A percentile compares a stretch with the other conserved stretches of the same genome.
These are phyloP conservation scores for Diplodus puntazzo DNA, from an alignment of 2,797 vertebrate genomes.

Conservation along the genomic window DNA sequence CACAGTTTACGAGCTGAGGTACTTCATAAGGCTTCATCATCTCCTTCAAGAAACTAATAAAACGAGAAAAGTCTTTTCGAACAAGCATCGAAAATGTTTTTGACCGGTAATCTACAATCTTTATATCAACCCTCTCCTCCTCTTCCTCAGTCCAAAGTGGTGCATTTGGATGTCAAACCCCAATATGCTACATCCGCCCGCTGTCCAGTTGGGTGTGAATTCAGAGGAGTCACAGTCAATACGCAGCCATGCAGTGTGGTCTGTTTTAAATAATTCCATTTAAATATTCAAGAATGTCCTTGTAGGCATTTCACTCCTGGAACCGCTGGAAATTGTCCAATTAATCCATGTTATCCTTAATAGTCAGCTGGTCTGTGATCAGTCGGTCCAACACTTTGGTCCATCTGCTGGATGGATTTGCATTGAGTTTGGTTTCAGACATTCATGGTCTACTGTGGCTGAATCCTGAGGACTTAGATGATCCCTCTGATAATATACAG, in stretches of 20 bases:
- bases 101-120: slow-evolving; percentile 27
- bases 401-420: slow-evolving; percentile 1
- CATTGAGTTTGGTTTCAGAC: neutral
- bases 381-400: slow-evolving; percentile 3
- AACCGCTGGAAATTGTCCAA: slow-evolving; percentile 4
- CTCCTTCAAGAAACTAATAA: slow-evolving; percentile 36
- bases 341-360: slow-evolving; percentile 8
- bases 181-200: neutral
- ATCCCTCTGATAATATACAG: neutral
- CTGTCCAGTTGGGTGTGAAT: slow-evolving; percentile 2
- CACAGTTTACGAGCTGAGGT: slow-evolving; percentile 72
- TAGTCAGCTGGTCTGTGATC: neutral
- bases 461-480: slow-evolving; percentile 19
- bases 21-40: slow-evolving; percentile 54
- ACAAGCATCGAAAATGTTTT: slow-evolving; percentile 37
- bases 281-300: slow-evolving; percentile 40
- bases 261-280: slow-evolving; percentile 43
- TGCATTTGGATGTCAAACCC: slow-evolving; percentile 6
- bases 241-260: slow-evolving; percentile 16
- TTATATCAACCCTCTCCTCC: neutral
- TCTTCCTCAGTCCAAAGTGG: neutral
- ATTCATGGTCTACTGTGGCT: slow-evolving; percentile 1
- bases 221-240: neutral
- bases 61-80: slow-evolving; percentile 39
- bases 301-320: slow-evolving; percentile 12